A percentile compares a stretch with the other conserved stretches of the same genome.
Conservation (phyloP, 2,797 vertebrate genomes). For the Spheniscus humboldti region DNA sequence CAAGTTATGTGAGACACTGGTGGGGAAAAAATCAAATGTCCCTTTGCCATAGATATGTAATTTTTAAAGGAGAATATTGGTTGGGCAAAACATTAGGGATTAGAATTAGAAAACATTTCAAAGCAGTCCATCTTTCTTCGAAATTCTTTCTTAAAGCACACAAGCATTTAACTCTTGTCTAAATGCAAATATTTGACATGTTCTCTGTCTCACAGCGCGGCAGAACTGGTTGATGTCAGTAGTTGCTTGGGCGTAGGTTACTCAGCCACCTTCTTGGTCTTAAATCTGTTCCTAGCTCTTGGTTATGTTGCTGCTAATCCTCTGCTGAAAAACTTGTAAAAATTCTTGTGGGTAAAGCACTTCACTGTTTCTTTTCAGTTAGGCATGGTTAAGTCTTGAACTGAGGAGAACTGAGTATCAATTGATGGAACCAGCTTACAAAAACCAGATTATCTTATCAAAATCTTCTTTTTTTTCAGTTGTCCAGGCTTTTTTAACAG, state of each 20-base stretch:
- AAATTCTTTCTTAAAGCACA: neutral
- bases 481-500: neutral
- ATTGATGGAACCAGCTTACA: neutral
- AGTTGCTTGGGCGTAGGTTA: neutral
- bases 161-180: neutral
- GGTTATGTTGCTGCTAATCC: neutral
- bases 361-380: neutral
- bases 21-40: accelerated
- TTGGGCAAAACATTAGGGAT: neutral
- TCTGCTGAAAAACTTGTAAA: neutral
- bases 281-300: neutral
- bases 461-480: neutral
- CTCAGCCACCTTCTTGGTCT: neutral
- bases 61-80: neutral
- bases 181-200: neutral
- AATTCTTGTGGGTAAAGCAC: neutral
- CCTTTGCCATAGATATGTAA: accelerated
- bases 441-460: neutral
- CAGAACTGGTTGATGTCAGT: neutral
- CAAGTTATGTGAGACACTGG: neutral
- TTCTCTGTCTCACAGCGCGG: neutral
- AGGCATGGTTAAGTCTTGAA: neutral
- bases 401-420: neutral
- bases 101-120: neutral
- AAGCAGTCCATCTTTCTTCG: neutral